phyloP scores from a whole-genome alignment of 1,140 invertebrate genomes.

The Rhysida immarginata region DNA sequence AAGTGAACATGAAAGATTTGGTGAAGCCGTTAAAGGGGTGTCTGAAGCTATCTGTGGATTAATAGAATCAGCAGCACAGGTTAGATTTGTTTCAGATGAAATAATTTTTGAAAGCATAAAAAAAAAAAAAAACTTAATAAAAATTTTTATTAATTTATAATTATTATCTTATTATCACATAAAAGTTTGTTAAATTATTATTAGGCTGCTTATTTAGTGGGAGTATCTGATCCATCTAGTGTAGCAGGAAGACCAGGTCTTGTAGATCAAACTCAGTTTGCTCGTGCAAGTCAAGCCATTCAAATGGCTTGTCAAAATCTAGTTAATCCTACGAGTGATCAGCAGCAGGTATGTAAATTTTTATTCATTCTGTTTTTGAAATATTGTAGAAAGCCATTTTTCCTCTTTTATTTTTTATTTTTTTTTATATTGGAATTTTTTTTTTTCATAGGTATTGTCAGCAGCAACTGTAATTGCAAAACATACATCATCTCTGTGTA shows the following conservation, averaged over 20 bases:
- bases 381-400: background rate
- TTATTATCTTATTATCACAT: background rate
- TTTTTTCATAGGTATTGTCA: slow-evolving; percentile 48
- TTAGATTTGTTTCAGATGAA: too few species aligned
- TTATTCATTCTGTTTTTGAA: background rate
- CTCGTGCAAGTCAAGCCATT: slow-evolving; percentile 74
- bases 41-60: slow-evolving; percentile 77
- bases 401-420: background rate
- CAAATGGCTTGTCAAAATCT: slow-evolving; percentile 69
- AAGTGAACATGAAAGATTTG: slow-evolving; percentile 71
- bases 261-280: slow-evolving; percentile 79
- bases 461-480: slow-evolving; percentile 90
- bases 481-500: slow-evolving; percentile 88
- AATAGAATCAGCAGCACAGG: slow-evolving; percentile 72
- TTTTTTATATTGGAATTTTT: background rate
- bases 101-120: too few species aligned
- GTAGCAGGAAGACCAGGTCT: slow-evolving; percentile 79
- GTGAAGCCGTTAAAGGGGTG: slow-evolving; percentile 65
- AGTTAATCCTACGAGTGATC: slow-evolving; percentile 53
- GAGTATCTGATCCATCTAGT: slow-evolving; percentile 75
- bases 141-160: background rate
- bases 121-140: too few species aligned
- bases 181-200: background rate
- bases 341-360: slow-evolving; percentile 46
- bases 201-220: slow-evolving; percentile 85